Evolutionary conservation across 2,113 vertebrate species (phyloP).

Genomic region (Mola mola): DNA sequence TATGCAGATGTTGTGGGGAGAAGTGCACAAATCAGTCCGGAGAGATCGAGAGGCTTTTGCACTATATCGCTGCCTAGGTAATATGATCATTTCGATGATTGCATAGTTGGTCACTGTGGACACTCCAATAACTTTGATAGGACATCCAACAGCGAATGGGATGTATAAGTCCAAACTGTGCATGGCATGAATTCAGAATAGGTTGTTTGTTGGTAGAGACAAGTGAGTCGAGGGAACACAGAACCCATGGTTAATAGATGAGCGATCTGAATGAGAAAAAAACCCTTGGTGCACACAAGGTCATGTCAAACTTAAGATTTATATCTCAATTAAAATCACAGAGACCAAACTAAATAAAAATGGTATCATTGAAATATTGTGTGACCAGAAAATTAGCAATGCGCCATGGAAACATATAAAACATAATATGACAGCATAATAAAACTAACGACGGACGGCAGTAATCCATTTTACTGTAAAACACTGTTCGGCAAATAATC

Average conservation of each 20-base stretch:
- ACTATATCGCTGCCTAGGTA: background rate
- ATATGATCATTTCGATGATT: slow-evolving; percentile 17
- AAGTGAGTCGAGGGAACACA: slow-evolving; percentile 11
- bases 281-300: slow-evolving; percentile 6
- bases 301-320: slow-evolving; percentile 5
- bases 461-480: no score
- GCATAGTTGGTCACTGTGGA: slow-evolving; percentile 3
- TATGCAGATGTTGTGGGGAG: background rate
- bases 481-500: no score
- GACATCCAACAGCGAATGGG: slow-evolving; percentile 2
- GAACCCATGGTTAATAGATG: slow-evolving; percentile 28
- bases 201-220: slow-evolving; percentile 10
- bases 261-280: background rate
- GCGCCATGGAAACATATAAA: no score
- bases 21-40: slow-evolving; percentile 3
- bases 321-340: slow-evolving; percentile 7
- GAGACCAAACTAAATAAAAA: no score
- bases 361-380: no score
- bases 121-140: slow-evolving; percentile 15
- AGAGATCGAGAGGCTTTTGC: background rate
- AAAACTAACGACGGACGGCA: no score
- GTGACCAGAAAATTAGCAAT: no score
- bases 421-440: no score
- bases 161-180: slow-evolving; percentile 6
- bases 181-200: slow-evolving; percentile 31